Evolutionary conservation across 2,797 vertebrate species (phyloP).

Genomic region (Micropoecilia bifurca): DNA sequence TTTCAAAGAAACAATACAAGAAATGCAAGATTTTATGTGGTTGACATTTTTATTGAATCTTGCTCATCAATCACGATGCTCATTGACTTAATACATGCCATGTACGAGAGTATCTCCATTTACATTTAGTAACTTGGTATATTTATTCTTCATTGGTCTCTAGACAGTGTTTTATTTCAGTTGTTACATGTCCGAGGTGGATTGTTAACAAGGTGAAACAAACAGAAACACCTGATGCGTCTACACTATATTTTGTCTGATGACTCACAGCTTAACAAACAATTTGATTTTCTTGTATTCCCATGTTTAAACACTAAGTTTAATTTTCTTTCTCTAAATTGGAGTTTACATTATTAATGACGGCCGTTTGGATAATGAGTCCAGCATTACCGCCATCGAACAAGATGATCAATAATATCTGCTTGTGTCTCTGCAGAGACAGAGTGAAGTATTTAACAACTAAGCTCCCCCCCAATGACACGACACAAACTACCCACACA

Average conservation of each 20-base stretch:
- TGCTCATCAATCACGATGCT: background rate
- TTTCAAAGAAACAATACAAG: background rate
- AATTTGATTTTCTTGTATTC: background rate
- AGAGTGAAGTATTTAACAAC: conserved; percentile 70
- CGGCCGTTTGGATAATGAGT: conserved; percentile 53
- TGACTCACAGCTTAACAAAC: background rate
- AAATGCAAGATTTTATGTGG: background rate
- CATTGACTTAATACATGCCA: background rate
- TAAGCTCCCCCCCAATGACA: conserved; percentile 40
- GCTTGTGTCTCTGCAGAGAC: conserved; percentile 56
- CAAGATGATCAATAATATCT: conserved; percentile 67
- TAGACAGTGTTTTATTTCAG: background rate
- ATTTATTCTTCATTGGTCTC: background rate
- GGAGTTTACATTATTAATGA: conserved; percentile 44
- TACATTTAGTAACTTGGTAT: background rate
- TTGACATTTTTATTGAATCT: background rate
- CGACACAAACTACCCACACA: conserved; percentile 64
- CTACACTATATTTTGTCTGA: background rate
- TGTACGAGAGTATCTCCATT: background rate
- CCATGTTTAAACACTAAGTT: background rate
- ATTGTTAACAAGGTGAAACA: background rate
- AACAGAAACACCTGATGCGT: background rate
- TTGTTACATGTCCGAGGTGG: background rate
- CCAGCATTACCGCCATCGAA: conserved; percentile 59
- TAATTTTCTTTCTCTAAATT: conserved; percentile 17